Evolutionary conservation across 1,140 invertebrate species (phyloP).

Genomic region (Orchesella cincta): DNA sequence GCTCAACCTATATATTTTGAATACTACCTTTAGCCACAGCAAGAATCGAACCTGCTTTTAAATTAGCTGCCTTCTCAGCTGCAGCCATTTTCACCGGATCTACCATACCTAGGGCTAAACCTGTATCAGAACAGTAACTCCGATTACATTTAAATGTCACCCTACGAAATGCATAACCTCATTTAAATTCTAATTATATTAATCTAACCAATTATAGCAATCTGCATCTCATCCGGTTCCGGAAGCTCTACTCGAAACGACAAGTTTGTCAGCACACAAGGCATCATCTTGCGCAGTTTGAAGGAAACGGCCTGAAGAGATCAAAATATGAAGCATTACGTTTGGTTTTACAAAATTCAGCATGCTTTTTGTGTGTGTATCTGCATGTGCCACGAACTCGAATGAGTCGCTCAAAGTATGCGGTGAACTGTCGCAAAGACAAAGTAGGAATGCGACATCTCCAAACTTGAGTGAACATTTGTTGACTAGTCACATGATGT

Average conservation of each 20-base stretch:
- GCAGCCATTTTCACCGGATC: not conserved
- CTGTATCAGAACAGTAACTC: not conserved
- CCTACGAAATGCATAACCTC: too few relatives aligned
- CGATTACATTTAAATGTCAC: not conserved
- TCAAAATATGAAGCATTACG: not conserved
- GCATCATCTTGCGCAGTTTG: constrained; percentile 78
- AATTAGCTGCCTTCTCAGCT: not conserved
- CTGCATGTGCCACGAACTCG: constrained; percentile 60
- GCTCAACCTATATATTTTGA: not conserved
- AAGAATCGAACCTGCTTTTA: not conserved
- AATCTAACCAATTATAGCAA: constrained; percentile 68
- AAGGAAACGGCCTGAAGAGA: constrained; percentile 74
- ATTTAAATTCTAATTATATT: too few relatives aligned
- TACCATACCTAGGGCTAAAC: not conserved
- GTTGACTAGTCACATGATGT: constrained; percentile 64
- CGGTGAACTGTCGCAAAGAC: constrained; percentile 54
- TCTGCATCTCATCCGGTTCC: constrained; percentile 86
- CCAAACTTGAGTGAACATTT: constrained; percentile 87
- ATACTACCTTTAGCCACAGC: constrained; percentile 1
- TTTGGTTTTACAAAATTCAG: not conserved
- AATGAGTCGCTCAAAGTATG: constrained; percentile 68
- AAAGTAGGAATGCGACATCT: constrained; percentile 67
- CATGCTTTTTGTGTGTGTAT: too few relatives aligned
- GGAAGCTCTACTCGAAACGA: constrained; percentile 78
- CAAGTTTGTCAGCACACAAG: constrained; percentile 77